Conservation (phyloP, 92 coral and sea anemone genomes). For the Isaurus tuberculatus region DNA sequence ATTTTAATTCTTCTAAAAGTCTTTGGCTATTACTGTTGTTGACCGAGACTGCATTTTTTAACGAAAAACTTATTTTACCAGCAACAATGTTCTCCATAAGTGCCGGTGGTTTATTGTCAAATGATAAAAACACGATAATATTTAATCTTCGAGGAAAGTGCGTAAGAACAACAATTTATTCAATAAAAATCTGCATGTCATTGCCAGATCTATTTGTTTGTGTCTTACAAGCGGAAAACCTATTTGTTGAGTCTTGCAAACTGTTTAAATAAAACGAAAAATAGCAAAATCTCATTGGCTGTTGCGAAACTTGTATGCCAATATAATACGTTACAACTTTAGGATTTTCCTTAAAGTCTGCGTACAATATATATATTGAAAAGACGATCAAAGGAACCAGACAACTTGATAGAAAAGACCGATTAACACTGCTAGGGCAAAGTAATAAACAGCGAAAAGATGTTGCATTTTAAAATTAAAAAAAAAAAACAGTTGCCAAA, state of each 20-base stretch:
- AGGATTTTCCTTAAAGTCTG: background rate
- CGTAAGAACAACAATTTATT: constrained; percentile 28
- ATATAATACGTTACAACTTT: background rate
- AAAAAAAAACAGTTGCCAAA: too few species aligned
- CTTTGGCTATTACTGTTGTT: constrained; percentile 61
- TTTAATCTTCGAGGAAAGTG: background rate
- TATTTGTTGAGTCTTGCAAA: constrained; percentile 9
- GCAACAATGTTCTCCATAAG: constrained; percentile 66
- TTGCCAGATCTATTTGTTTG: constrained; percentile 17
- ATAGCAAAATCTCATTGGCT: constrained; percentile 29
- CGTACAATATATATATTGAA: background rate
- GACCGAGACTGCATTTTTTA: constrained; percentile 69
- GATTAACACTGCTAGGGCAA: background rate
- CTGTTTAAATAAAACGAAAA: constrained; percentile 21
- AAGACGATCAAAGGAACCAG: background rate
- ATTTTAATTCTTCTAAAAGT: constrained; percentile 64
- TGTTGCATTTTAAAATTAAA: too few species aligned
- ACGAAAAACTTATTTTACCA: constrained; percentile 64
- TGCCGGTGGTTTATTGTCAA: background rate
- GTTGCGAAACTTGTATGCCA: background rate
- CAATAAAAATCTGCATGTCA: background rate
- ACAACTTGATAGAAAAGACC: background rate
- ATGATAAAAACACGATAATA: background rate
- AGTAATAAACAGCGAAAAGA: too few species aligned
- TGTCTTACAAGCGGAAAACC: constrained; percentile 3